Percentiles rank a stretch among this genome's conserved stretches.
These are phyloP conservation scores for Chrysina gloriosa DNA, from an alignment of 2,888 invertebrate genomes.

Conservation along the genomic window DNA sequence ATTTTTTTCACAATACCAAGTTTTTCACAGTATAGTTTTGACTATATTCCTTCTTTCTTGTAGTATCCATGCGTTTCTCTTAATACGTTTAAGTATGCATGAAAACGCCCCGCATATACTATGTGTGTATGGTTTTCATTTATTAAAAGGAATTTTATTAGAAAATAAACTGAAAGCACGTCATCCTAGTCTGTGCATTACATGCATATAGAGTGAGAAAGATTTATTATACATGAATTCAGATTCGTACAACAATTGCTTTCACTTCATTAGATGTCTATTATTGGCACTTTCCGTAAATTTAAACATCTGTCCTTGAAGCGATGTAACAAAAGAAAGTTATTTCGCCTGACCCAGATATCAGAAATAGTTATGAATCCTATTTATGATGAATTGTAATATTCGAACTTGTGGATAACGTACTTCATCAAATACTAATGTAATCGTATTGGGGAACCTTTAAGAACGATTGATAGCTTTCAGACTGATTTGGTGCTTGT, in stretches of 20 bases:
- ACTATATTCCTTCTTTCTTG: too few species aligned
- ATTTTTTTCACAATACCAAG: too few species aligned
- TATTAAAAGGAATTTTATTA: too few species aligned
- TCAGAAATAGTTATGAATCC: background rate
- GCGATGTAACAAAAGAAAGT: background rate
- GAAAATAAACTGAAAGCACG: background rate
- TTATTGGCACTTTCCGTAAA: background rate
- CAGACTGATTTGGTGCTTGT: too few species aligned
- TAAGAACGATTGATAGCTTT: too few species aligned
- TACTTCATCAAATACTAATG: background rate
- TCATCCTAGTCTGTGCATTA: background rate
- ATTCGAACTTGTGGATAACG: background rate
- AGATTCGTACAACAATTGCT: background rate
- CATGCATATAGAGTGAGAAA: background rate
- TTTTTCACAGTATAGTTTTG: too few species aligned
- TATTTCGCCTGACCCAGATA: background rate
- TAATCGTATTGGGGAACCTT: too few species aligned
- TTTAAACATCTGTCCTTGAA: background rate
- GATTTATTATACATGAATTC: background rate
- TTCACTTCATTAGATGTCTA: constrained; percentile 1
- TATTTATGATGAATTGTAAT: background rate
- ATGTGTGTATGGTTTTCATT: too few species aligned
- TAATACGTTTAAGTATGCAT: too few species aligned
- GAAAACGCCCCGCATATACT: too few species aligned
- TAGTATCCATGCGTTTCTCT: too few species aligned